Evolutionary conservation across 1,140 invertebrate genomes (phyloP), one percentile per base, ranked within the genome.

Genomic region (Aphelinus atriplicis): DNA sequence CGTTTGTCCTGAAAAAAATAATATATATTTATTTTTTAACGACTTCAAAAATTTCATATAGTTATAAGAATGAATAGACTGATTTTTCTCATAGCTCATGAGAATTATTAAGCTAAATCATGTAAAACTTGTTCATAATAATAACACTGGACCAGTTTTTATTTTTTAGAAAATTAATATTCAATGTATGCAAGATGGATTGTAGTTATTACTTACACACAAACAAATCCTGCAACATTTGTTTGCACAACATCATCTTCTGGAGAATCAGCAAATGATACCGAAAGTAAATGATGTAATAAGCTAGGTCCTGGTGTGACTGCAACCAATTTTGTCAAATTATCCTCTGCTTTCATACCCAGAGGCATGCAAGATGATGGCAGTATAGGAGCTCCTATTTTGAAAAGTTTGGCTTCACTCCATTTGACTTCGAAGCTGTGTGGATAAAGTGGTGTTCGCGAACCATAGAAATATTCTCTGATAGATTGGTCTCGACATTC

Each of bases 381-480:
- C 62, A 99, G 86, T 2, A 95, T 91, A 0, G 97, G 96, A 0
- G 96, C 95, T 47, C 97, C 97, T 82, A 99, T 96, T 91, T 98
- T 98, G 83, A 93, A 98, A 42, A 99, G 92, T 80, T 94, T 94
- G 0, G 97, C 90, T 78, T 98, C 96, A 10, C 90, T 90, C 89
- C 95, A 97, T 85, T 95, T 93, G 0, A 97, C 92, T 86, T 97
- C 95, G 85, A 97, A 96, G 2, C 94, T 96, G 82, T 97, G 95
- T 1, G 97, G 97, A 89, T 97, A 98, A 26, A 97, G 90, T 0
- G 94, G 94, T 7, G 93, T 92, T 78, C 91, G 91, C 0, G 82
- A 84, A n/a, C 97, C 94, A 89, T 99, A 99, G 88, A 99, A 99
- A 88, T 99, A 99, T 88, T 98, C 95, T 61, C 95, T 88, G 26